phyloP scores from a whole-genome alignment of 2,888 invertebrate species.

The Venusia cambrica region DNA sequence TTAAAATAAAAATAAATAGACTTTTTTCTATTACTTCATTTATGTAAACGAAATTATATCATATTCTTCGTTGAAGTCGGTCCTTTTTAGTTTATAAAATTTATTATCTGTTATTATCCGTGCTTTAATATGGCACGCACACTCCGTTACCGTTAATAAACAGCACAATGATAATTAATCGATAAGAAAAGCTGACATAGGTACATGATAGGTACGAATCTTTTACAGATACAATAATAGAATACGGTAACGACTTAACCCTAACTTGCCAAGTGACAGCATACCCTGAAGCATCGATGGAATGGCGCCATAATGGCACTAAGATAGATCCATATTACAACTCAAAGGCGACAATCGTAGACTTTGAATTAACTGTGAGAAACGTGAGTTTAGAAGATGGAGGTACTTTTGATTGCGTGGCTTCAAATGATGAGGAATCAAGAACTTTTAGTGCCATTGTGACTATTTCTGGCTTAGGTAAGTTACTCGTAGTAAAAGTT shows the following conservation, averaged over 20 bases:
- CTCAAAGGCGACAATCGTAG: slow-evolving; percentile 36
- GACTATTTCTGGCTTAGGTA: slow-evolving; percentile 59
- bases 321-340: slow-evolving; percentile 35
- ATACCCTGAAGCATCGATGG: slow-evolving; percentile 53
- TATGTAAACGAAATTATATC: too few species aligned
- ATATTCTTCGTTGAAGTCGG: too few species aligned
- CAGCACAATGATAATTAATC: too few species aligned
- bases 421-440: slow-evolving; percentile 40
- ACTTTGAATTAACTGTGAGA: slow-evolving; percentile 46
- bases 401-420: slow-evolving; percentile 54
- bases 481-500: too few species aligned
- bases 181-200: too few species aligned
- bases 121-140: too few species aligned
- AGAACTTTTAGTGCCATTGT: slow-evolving; percentile 39
- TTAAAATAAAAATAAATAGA: too few species aligned
- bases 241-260: slow-evolving; percentile 50
- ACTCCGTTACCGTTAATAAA: too few species aligned
- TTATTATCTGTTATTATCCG: too few species aligned
- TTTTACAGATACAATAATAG: slow-evolving; percentile 54
- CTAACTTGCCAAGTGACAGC: slow-evolving; percentile 55
- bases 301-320: slow-evolving; percentile 58
- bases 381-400: slow-evolving; percentile 51
- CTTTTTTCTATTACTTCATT: too few species aligned
- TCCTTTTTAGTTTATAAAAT: too few species aligned
- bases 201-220: too few species aligned